Evolutionary conservation across 2,888 invertebrate species (phyloP), one percentile per base, ranked within the genome.

Genomic region (Eupelmus urozonus): DNA sequence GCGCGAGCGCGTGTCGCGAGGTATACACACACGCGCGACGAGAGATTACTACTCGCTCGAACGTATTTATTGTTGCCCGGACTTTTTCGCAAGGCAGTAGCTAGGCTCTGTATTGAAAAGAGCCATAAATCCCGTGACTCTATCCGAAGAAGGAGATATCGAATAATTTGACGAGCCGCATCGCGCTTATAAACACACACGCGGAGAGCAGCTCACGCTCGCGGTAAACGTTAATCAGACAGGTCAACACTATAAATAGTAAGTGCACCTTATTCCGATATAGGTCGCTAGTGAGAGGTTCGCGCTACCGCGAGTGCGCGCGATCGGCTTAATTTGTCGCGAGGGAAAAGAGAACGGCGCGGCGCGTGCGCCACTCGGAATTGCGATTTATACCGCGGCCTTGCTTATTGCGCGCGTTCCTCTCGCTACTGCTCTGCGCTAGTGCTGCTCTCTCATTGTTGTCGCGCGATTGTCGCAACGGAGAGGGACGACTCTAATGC

Each of bases 201-300:
- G 18, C 2, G 20, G 20, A 29, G 29, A 34, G 40, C 34, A 29
- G 16, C n/a, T 2, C 57, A 4, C 34, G 34, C 34, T 34, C 34
- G 34, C 34, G n/a, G 51, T 49, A 16, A 71, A n/a, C 53, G 66
- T 51, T 74, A 70, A 80, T 80, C 71, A 72, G 63, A 75, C 80
- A 65, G 81, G 79, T 80, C 80, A 80, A 78, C 72, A n/a, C 75
- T 81, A 81, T 76, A 81, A 81, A 81, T 80, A 80, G 71, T 71
- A 29, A 40, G 70, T 79, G 63, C 70, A 76, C 78, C 76, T 81
- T 75, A 80, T 81, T 77, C 63, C 69, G 75, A 80, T 79, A 83
- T 84, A 82, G 85, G 84, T 86, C 86, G 84, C 82, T 81, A 84
- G 85, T 85, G 84, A 85, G 82, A 83, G 76, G 81, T 76, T 74